Evolutionary conservation across 2,113 vertebrate species (phyloP), one percentile per base, ranked within the genome.

Genomic region (Ariopsis seemanni): DNA sequence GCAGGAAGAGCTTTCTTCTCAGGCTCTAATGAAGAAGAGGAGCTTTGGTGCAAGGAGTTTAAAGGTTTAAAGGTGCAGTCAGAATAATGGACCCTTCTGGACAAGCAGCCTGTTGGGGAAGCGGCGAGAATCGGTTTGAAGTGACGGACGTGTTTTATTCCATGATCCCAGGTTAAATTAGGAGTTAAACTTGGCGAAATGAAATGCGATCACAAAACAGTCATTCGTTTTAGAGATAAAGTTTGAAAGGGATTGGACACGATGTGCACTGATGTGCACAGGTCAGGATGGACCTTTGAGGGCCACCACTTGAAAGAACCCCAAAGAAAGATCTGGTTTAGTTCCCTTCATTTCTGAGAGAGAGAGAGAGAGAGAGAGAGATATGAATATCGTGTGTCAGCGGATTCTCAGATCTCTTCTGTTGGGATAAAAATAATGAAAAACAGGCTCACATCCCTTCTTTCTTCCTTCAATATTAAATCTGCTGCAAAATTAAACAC

Each of bases 401-500:
- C 30, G 20, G 20, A 62, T 62, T 82, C 79, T 58, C 53, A 58
- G 78, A 58, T 58, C 53, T 82, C 30, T 48, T 57, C 42, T 60
- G 48, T 62, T 62, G 79, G 34, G 62, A 42, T 82, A 82, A 42
- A 42, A 60, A 82, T 82, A 62, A 55, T 79, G 75, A 55, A 62
- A 82, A 82, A 82, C 48, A 60, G 57, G 5, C 58, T 25, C 79
- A 12, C 30, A 2, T 62, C 79, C 34, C 57, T 11, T 42, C 30
- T 42, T 42, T 5, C 20, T 11, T 20, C 53, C 30, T 60, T 42
- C 62, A 58, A 62, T 82, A 82, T 82, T 62, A 82, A 82, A 62
- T 82, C 79, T 25, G 79, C 57, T 48, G 79, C 79, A 62, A 22
- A 82, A 82, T 82, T 34, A 82, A 62, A 62, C 7, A 80, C 78